Percentiles rank a stretch among this genome's conserved stretches.
These are phyloP conservation scores for Chauna torquata DNA, from an alignment of 2,113 vertebrate genomes.

Conservation along the genomic window DNA sequence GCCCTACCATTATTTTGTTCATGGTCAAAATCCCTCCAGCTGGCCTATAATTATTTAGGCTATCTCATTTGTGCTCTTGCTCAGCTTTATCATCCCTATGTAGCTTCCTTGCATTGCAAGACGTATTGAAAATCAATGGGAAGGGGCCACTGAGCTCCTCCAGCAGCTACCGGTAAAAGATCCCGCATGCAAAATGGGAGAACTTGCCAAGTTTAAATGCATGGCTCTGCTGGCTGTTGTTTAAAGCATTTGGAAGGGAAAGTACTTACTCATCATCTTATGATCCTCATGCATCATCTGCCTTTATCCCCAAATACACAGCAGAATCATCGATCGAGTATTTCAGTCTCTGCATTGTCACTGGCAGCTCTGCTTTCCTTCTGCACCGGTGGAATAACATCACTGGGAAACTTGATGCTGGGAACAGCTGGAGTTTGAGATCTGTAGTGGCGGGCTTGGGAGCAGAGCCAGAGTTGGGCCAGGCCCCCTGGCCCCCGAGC, in stretches of 20 bases:
- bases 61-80: not conserved
- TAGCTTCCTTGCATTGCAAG: not conserved
- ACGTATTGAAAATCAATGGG: not conserved
- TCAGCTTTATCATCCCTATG: not conserved
- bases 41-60: not conserved
- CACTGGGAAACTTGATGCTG: not conserved
- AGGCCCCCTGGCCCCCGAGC: not conserved
- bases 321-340: not conserved
- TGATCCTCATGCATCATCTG: not conserved
- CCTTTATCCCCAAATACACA: not conserved
- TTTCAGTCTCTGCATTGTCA: not conserved
- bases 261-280: conserved; percentile 40
- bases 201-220: not conserved
- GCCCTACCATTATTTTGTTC: not conserved
- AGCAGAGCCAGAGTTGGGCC: not conserved
- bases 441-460: fast-evolving
- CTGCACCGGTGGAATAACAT: not conserved
- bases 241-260: conserved; percentile 30
- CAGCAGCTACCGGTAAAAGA: not conserved
- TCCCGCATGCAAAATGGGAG: not conserved
- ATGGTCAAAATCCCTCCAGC: not conserved
- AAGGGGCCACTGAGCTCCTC: not conserved
- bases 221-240: not conserved
- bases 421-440: not conserved
- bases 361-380: not conserved